Evolutionary conservation across 2,888 invertebrate genomes (phyloP).

Genomic region (Drosophila rellima): DNA sequence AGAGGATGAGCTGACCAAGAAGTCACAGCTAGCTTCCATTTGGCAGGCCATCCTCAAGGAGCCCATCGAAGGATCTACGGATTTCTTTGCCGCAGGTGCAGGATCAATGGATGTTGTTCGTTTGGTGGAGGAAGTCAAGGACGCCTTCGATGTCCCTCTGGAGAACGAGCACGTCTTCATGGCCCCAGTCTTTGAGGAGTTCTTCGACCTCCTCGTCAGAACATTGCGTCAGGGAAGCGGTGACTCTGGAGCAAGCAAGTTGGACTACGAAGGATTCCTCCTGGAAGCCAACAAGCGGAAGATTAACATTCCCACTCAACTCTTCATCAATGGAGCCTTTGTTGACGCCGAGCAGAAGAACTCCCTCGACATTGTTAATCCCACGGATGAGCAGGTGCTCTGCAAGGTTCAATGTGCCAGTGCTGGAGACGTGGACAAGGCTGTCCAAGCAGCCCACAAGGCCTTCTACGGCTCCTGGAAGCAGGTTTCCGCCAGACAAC

Average conservation of each 20-base stretch:
- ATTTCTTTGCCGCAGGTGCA: conserved; percentile 98
- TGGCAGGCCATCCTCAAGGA: conserved; percentile 95
- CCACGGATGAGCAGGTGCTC: conserved; percentile 92
- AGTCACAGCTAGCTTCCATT: conserved; percentile 89
- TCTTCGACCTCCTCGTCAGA: conserved; percentile 89
- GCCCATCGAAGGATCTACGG: conserved; percentile 91
- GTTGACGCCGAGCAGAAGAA: conserved; percentile 90
- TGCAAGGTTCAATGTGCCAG: conserved; percentile 92
- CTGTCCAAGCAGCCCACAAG: conserved; percentile 94
- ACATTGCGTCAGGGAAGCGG: conserved; percentile 88
- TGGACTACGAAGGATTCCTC: conserved; percentile 90
- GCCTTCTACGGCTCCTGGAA: conserved; percentile 98
- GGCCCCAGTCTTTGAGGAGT: conserved; percentile 95
- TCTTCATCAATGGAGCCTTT: conserved; percentile 97
- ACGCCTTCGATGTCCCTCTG: conserved; percentile 90
- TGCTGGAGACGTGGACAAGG: conserved; percentile 93
- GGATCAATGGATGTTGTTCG: conserved; percentile 98
- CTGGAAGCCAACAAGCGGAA: conserved; percentile 93
- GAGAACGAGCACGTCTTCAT: conserved; percentile 97
- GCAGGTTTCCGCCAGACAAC: conserved; percentile 96
- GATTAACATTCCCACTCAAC: conserved; percentile 94
- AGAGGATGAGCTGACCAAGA: conserved; percentile 90
- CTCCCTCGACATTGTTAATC: conserved; percentile 91
- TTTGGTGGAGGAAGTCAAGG: conserved; percentile 96
- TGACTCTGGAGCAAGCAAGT: conserved; percentile 86